These are phyloP conservation scores for Turritopsis rubra DNA, from an alignment of 30 jellyfish, hydroid and myxozoan species.

Conservation along the genomic window DNA sequence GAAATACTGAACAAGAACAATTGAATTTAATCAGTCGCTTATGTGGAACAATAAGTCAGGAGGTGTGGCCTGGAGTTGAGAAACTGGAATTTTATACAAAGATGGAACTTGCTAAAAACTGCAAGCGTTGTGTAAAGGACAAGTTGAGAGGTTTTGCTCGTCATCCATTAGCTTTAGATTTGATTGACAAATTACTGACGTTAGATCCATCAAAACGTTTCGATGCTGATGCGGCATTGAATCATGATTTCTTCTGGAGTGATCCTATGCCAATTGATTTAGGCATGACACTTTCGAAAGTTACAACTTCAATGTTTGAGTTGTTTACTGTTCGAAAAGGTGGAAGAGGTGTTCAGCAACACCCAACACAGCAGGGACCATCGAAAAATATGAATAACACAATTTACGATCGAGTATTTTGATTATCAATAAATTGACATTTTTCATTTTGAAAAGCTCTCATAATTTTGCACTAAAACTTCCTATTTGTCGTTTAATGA, in stretches of 20 bases:
- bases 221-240: constrained; percentile 95
- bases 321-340: constrained; percentile 74
- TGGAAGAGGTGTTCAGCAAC: constrained; percentile 46
- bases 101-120: constrained; percentile 71
- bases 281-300: constrained; percentile 64
- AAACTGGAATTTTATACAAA: constrained; percentile 62
- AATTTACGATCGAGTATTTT: constrained; percentile 85
- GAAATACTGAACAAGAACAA: constrained; percentile 88
- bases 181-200: constrained; percentile 72
- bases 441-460: not conserved
- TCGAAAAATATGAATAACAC: constrained; percentile 76
- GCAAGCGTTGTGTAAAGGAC: constrained; percentile 81
- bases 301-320: constrained; percentile 95
- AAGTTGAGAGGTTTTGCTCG: constrained; percentile 60
- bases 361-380: constrained; percentile 51
- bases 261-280: constrained; percentile 98
- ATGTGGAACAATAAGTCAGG: constrained; percentile 83
- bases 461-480: not conserved
- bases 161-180: constrained; percentile 81
- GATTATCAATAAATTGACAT: not conserved
- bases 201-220: constrained; percentile 89
- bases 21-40: constrained; percentile 57
- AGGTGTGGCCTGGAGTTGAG: constrained; percentile 91
- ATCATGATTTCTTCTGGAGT: constrained; percentile 95
- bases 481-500: too few relatives aligned